Evolutionary conservation across 2,113 vertebrate genomes (phyloP), one percentile per base, ranked within the genome.

Genomic region (Chionis minor): DNA sequence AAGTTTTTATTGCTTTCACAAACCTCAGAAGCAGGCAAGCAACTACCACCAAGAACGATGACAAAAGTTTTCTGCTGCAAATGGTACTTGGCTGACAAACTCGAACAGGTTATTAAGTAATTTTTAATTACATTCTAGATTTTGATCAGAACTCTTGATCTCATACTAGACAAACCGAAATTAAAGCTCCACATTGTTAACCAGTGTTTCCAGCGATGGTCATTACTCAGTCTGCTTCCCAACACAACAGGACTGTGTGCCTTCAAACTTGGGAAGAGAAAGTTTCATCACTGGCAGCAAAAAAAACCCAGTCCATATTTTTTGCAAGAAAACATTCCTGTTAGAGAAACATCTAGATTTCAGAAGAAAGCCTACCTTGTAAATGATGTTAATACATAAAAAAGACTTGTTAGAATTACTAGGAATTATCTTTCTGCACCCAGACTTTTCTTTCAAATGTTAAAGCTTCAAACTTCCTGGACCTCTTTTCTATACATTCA

Each of bases 261-360:
- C 18, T 42, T n/a, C 20, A 81, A 33, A 54, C 19, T 59, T 33
- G 4, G 15, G 24, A 67, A 80, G 32, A 89, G 75, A 40, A 67
- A 5, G 4, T 55, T 40, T 65, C 20, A 30, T 11, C 4, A 8
- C 3, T 14, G 10, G 24, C 35, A 86, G 27, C 8, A 78, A 92
- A 82, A 55, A 55, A 85, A 12, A 2, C 0, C 0, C 18, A 74
- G 35, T 20, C 23, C 16, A 7, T 22, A 52, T 8, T 24, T 89
- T 63, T 74, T 74, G 24, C 12, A 75, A 47, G 35, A 66, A 80
- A 72, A 61, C 20, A 63, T 66, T 86, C 10, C 24, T 70, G 7
- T 45, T 84, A n/a, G 10, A 91, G 52, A 88, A 92, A 45, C 17
- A 42, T 20, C 14, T 15, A 32, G 14, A 79, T 69, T n/a, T 72